A percentile compares a stretch with the other conserved stretches of the same genome.
These are phyloP conservation scores for Boulengeromyrus knoepffleri DNA, from an alignment of 2,113 vertebrate genomes.

Conservation along the genomic window DNA sequence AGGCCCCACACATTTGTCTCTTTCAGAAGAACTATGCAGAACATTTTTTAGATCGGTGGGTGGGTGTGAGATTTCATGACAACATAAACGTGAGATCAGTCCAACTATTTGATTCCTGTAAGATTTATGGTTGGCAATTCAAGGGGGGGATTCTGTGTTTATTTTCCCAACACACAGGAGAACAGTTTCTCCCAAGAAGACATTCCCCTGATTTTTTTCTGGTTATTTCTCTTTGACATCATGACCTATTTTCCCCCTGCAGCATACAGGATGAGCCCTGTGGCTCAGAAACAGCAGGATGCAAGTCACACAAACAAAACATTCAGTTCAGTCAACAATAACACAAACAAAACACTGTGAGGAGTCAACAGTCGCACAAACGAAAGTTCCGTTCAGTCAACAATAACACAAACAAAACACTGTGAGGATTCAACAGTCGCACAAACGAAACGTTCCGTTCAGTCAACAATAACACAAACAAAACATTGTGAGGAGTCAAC, in stretches of 20 bases:
- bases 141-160: conserved; percentile 11
- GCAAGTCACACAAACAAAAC: neutral
- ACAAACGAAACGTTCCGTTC: neutral
- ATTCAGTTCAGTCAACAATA: too few relatives aligned
- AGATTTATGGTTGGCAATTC: conserved; percentile 1
- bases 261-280: conserved; percentile 30
- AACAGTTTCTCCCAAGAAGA: conserved; percentile 34
- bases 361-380: neutral
- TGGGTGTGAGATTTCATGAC: neutral
- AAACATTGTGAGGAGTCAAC: neutral
- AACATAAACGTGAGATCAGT: neutral
- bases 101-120: neutral
- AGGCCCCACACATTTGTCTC: neutral
- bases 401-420: too few relatives aligned
- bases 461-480: neutral
- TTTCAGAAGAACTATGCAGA: neutral
- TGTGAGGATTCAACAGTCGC: neutral
- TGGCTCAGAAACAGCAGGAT: neutral
- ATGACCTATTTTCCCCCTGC: conserved; percentile 47
- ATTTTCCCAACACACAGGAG: conserved; percentile 26
- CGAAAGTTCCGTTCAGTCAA: neutral
- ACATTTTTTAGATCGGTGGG: neutral
- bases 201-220: conserved; percentile 34
- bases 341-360: neutral
- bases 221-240: conserved; percentile 51